Percentiles rank a stretch among this genome's conserved stretches.
Evolutionary conservation across 2,888 invertebrate species (phyloP).

Genomic region (Clitarchus hookeri): DNA sequence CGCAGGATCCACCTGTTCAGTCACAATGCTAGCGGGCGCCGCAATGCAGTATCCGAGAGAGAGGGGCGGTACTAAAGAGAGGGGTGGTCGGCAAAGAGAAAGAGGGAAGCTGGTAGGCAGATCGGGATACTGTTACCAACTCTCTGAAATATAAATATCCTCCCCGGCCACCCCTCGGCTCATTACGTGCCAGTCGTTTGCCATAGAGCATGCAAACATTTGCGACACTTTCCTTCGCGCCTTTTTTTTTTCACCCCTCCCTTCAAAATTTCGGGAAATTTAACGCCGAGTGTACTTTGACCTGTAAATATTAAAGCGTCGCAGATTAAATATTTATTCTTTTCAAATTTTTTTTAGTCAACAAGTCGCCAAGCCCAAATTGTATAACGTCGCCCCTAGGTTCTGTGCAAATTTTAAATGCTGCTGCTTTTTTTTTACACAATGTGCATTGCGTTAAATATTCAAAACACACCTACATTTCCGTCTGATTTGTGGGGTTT

Average conservation of each 20-base stretch:
- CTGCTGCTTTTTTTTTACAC: too few relatives aligned
- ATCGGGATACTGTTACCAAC: conserved; percentile 9
- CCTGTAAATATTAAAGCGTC: not conserved
- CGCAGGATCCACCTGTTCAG: not conserved
- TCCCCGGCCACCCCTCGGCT: not conserved
- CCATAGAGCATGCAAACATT: not conserved
- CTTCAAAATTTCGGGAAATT: not conserved
- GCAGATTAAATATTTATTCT: not conserved
- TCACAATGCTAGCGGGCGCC: not conserved
- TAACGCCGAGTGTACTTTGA: not conserved
- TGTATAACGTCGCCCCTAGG: too few relatives aligned
- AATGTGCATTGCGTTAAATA: too few relatives aligned
- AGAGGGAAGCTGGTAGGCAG: not conserved
- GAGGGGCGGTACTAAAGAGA: not conserved
- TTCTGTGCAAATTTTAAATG: too few relatives aligned
- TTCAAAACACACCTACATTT: too few relatives aligned
- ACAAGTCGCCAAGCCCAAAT: too few relatives aligned
- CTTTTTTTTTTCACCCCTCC: not conserved
- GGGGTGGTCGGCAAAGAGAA: not conserved
- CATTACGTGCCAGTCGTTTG: not conserved
- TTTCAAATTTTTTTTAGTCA: too few relatives aligned
- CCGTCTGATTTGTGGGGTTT: too few relatives aligned
- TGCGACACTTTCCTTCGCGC: not conserved
- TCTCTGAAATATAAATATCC: conserved; percentile 11
- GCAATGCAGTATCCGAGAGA: not conserved